phyloP scores from a whole-genome alignment of 2,113 vertebrate species.

The Herpetotheres cachinnans region DNA sequence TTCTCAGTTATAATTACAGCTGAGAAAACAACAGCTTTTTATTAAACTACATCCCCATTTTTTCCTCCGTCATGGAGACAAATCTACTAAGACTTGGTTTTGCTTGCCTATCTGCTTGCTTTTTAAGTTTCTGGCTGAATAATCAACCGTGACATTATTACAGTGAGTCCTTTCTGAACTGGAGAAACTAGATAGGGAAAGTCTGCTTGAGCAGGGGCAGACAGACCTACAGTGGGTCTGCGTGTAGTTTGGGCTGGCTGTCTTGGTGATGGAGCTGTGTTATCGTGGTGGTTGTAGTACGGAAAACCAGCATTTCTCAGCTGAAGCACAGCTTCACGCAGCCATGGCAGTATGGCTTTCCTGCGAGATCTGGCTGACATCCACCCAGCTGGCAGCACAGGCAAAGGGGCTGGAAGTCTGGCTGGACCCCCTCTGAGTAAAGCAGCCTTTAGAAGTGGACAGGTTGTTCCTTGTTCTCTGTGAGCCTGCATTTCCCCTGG shows the following conservation, averaged over 20 bases:
- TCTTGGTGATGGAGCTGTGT: neutral
- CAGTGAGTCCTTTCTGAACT: neutral
- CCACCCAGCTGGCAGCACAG: neutral
- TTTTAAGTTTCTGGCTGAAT: neutral
- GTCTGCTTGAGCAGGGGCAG: neutral
- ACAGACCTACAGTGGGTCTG: neutral
- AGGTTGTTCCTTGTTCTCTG: neutral
- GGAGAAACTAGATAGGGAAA: neutral
- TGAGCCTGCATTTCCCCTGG: neutral
- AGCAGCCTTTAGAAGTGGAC: neutral
- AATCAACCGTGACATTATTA: neutral
- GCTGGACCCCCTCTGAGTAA: neutral
- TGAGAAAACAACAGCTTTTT: neutral
- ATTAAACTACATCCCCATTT: neutral
- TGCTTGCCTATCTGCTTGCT: neutral
- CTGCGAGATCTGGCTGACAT: neutral
- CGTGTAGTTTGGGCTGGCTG: neutral
- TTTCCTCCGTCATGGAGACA: neutral
- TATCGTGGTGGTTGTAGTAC: rapidly evolving
- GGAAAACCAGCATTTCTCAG: neutral
- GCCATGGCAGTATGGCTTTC: neutral
- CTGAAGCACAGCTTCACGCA: neutral
- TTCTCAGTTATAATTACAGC: neutral
- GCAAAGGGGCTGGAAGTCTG: neutral
- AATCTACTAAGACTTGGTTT: neutral